Percentiles rank a stretch among this genome's conserved stretches.
phyloP scores from a whole-genome alignment of 1,140 invertebrate species.

The Thalassaphorura encarpata region DNA sequence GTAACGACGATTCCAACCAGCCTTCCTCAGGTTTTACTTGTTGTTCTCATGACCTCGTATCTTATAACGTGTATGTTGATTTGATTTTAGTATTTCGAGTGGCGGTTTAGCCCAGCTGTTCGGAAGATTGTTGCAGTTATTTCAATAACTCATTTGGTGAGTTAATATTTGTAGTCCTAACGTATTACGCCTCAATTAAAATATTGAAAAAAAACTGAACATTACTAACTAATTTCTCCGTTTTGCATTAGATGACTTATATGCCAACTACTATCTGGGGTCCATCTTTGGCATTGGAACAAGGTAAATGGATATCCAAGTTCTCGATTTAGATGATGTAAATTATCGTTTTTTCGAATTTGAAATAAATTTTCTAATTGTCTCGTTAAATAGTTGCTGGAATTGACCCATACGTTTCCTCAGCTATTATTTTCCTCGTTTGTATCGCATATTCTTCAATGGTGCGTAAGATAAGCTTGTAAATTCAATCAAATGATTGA shows the following conservation, averaged over 20 bases:
- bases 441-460: constrained; percentile 88
- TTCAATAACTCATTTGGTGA: constrained; percentile 66
- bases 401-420: constrained; percentile 64
- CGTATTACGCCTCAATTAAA: background rate
- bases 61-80: background rate
- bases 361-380: background rate
- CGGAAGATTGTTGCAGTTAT: constrained; percentile 56
- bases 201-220: background rate
- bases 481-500: background rate
- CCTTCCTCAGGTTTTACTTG: too few relatives aligned
- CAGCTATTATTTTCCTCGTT: constrained; percentile 72
- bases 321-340: too few relatives aligned
- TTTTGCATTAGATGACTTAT: constrained; percentile 53
- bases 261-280: constrained; percentile 86
- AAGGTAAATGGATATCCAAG: too few relatives aligned
- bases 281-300: constrained; percentile 77
- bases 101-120: constrained; percentile 54
- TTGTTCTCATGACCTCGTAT: background rate
- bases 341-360: background rate
- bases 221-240: too few relatives aligned
- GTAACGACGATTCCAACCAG: constrained; percentile 38
- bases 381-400: constrained; percentile 54
- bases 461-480: constrained; percentile 41
- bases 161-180: constrained; percentile 9
- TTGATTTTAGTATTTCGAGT: constrained; percentile 54